Evolutionary conservation across 2,888 invertebrate species (phyloP).

Genomic region (Eupelmus urozonus): DNA sequence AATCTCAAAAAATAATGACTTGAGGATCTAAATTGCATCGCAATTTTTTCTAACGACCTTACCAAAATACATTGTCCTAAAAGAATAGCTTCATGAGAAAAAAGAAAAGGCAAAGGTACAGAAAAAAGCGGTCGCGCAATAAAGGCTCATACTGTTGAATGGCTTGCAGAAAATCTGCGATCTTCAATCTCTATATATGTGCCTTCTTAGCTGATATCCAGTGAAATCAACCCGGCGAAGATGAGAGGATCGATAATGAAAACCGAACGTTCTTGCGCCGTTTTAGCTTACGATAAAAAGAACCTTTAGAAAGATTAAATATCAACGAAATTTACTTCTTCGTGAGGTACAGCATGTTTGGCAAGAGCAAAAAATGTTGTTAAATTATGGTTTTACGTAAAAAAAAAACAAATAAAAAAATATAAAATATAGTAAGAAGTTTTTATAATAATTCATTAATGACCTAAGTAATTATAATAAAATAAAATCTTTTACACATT

Average conservation of each 20-base stretch:
- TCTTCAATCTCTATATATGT: slow-evolving; percentile 33
- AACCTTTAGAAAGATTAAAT: slow-evolving; percentile 24
- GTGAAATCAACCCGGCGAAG: slow-evolving; percentile 38
- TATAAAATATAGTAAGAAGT: too few relatives aligned
- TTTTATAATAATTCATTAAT: too few relatives aligned
- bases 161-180: slow-evolving; percentile 39
- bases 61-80: slow-evolving; percentile 7
- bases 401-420: too few relatives aligned
- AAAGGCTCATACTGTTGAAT: background rate
- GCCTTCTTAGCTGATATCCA: slow-evolving; percentile 27
- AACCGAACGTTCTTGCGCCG: slow-evolving; percentile 26
- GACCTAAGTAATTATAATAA: too few relatives aligned
- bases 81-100: slow-evolving; percentile 2
- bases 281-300: slow-evolving; percentile 45
- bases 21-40: too few relatives aligned
- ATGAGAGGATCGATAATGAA: slow-evolving; percentile 48
- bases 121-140: slow-evolving; percentile 9
- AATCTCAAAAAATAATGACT: too few relatives aligned
- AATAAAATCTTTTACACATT: too few relatives aligned
- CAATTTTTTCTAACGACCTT: too few relatives aligned
- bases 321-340: slow-evolving; percentile 15
- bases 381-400: too few relatives aligned
- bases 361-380: too few relatives aligned
- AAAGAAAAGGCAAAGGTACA: background rate
- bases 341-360: too few relatives aligned